phyloP scores from a whole-genome alignment of 2,113 vertebrate species.

The Thamnophis sirtalis region DNA sequence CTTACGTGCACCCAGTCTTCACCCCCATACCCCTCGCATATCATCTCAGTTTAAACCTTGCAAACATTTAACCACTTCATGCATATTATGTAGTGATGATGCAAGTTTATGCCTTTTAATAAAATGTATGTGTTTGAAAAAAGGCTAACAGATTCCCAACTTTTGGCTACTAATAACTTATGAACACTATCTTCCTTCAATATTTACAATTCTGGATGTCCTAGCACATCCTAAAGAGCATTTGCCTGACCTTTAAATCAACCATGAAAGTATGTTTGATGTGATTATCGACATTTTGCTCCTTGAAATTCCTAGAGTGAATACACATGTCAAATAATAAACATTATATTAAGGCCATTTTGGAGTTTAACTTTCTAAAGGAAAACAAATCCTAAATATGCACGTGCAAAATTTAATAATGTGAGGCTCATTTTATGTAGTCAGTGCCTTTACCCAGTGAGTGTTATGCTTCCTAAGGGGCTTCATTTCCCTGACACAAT shows the following conservation, averaged over 20 bases:
- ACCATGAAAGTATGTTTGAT: neutral
- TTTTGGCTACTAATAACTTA: neutral
- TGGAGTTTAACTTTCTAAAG: neutral
- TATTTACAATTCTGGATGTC: neutral
- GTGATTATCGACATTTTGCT: neutral
- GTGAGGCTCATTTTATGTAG: neutral
- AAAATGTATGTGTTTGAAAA: neutral
- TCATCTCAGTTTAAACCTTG: neutral
- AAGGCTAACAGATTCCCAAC: neutral
- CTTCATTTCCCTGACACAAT: neutral
- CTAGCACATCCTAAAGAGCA: neutral
- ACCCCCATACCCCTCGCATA: neutral
- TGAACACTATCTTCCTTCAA: neutral
- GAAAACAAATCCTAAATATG: neutral
- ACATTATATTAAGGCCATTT: neutral
- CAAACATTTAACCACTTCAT: neutral
- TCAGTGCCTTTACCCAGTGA: neutral
- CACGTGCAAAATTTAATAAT: neutral
- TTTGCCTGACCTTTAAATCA: neutral
- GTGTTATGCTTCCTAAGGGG: neutral
- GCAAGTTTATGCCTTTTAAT: neutral
- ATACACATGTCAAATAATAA: neutral
- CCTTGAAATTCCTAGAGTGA: neutral
- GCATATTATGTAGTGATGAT: neutral
- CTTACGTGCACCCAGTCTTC: neutral